These are phyloP conservation scores for Syritta pipiens DNA, from an alignment of 2,888 invertebrate species.

Conservation along the genomic window DNA sequence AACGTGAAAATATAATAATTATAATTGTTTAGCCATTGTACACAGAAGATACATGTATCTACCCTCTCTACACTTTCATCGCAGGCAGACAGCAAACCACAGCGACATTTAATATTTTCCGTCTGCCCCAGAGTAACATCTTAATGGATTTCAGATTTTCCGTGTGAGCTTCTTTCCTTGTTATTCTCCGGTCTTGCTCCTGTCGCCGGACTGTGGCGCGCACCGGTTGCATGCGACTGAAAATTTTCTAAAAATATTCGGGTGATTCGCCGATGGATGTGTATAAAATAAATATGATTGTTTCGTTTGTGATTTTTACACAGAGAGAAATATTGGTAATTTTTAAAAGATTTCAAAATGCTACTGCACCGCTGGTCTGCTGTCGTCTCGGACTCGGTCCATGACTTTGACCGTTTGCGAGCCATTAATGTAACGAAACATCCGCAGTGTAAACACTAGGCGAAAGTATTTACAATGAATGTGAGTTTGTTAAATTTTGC, in stretches of 20 bases:
- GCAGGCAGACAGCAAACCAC: constrained; percentile 21
- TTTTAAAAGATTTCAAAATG: constrained; percentile 33
- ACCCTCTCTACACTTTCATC: not conserved
- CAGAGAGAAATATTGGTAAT: constrained; percentile 28
- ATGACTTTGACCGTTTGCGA: constrained; percentile 35
- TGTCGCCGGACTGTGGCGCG: not conserved
- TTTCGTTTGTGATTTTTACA: constrained; percentile 24
- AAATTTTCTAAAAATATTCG: constrained; percentile 46
- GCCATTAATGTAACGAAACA: constrained; percentile 21
- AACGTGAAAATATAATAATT: constrained; percentile 10
- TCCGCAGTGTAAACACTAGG: constrained; percentile 49
- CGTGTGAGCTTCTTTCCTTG: constrained; percentile 7
- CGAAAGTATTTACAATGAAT: constrained; percentile 33
- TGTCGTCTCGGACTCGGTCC: not conserved
- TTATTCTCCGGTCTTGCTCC: constrained; percentile 2
- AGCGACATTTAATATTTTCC: constrained; percentile 51
- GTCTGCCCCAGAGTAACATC: constrained; percentile 45
- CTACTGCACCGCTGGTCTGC: no score
- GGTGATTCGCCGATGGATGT: constrained; percentile 29
- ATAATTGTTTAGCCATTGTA: not conserved
- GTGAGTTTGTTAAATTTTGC: constrained; percentile 7
- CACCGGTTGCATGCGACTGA: constrained; percentile 12
- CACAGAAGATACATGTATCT: constrained; percentile 3
- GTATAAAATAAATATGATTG: constrained; percentile 41
- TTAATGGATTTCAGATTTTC: constrained; percentile 53